phyloP scores from a whole-genome alignment of 2,888 invertebrate genomes.

The Seladonia tumulorum region DNA sequence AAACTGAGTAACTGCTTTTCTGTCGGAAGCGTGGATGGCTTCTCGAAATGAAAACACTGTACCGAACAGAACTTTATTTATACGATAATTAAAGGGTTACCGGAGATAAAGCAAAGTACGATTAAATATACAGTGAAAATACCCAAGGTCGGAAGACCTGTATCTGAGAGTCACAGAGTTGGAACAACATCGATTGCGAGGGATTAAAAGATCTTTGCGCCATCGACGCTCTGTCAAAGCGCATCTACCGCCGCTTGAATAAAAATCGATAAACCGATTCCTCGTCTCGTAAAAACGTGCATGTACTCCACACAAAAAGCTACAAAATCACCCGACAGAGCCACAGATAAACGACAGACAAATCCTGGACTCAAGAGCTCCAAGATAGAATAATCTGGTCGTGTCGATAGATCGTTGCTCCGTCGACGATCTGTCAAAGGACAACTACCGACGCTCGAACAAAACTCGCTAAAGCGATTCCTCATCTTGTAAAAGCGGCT shows the following conservation, averaged over 20 bases:
- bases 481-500: background rate
- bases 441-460: background rate
- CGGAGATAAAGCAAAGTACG: too few relatives aligned
- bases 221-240: background rate
- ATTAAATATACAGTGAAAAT: background rate
- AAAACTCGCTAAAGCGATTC: background rate
- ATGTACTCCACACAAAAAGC: background rate
- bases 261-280: background rate
- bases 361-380: background rate
- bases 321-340: background rate
- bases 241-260: background rate
- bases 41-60: too few relatives aligned
- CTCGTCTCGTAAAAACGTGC: background rate
- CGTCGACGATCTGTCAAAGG: background rate
- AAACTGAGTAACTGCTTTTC: too few relatives aligned
- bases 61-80: too few relatives aligned
- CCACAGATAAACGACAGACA: background rate
- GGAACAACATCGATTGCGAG: background rate
- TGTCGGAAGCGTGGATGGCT: too few relatives aligned
- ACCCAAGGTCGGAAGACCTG: too few relatives aligned
- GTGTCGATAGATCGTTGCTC: background rate
- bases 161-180: too few relatives aligned
- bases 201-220: background rate
- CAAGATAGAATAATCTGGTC: background rate
- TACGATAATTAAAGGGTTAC: too few relatives aligned